Percentiles rank a stretch among this genome's conserved stretches.
phyloP scores from a whole-genome alignment of 2,888 invertebrate species.

The Nowickia ferox region DNA sequence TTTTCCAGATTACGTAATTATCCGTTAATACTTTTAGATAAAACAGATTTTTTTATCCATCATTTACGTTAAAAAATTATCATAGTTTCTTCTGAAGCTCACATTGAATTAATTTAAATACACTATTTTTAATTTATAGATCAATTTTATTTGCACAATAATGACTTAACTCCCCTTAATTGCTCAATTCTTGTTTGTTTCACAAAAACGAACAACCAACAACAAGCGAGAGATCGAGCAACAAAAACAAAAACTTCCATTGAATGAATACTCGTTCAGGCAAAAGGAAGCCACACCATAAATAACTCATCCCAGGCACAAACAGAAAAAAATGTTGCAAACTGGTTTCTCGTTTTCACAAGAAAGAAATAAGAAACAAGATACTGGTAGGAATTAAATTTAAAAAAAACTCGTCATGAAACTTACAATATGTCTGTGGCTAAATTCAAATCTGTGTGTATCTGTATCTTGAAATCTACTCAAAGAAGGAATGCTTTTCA shows the following conservation, averaged over 20 bases:
- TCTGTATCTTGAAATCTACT: conserved; percentile 22
- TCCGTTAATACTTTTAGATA: conserved; percentile 26
- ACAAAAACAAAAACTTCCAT: conserved; percentile 10
- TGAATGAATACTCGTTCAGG: conserved; percentile 21
- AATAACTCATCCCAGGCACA: conserved; percentile 54
- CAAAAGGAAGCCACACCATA: conserved; percentile 64
- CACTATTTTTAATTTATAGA: conserved; percentile 61
- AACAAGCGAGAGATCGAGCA: conserved; percentile 7
- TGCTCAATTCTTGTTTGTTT: conserved; percentile 69
- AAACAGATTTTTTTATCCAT: conserved; percentile 29
- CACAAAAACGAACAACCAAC: conserved; percentile 15
- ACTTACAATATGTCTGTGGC: background rate
- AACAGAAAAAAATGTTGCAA: conserved; percentile 13
- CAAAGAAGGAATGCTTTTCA: background rate
- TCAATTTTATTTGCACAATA: conserved; percentile 71
- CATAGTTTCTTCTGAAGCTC: conserved; percentile 17
- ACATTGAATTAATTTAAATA: conserved; percentile 61
- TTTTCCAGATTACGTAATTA: conserved; percentile 2
- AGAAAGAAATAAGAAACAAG: conserved; percentile 15
- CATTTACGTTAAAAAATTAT: conserved; percentile 19
- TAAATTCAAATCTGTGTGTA: background rate
- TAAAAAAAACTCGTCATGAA: conserved; percentile 22
- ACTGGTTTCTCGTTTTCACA: conserved; percentile 51
- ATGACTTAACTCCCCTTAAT: conserved; percentile 71
- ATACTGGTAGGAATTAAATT: conserved; percentile 6